Base-by-base conservation (phyloP, 2,888 invertebrate species). In the Nomada hirtipes region DNA sequence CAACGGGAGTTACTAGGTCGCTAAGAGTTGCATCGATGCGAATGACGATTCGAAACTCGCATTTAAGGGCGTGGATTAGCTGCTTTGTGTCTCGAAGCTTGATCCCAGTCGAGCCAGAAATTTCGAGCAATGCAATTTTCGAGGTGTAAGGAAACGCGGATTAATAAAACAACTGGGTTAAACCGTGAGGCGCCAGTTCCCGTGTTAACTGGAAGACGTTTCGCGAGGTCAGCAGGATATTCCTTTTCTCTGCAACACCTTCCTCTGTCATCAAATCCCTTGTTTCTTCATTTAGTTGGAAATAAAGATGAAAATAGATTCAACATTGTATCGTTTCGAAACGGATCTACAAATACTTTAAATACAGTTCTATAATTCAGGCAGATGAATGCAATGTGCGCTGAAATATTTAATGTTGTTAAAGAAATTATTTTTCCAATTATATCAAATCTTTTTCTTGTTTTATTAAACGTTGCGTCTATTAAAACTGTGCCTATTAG, bases 101-200 rank as follows among this genome's bases (percentile, higher is more conserved):
- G 67, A 64, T 79, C 52, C 42, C 60, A 23, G 76, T 76, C 72
- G 84, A 86, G 86, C 84, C 61, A 79, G 84, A 86, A 79, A 81
- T 81, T 71, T 67, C 52, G 68, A 65, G 84, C 86, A 86, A 86
- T 86, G 76, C 74, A 82, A 82, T 85, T 85, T 82, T 57, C 47
- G 36, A 68, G 73, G 74, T 77, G 72, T 57, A 83, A 78, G 86
- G 82, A 75, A 76, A 68, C 68, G 65, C 69, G 73, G 82, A 83
- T 70, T 77, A 72, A 72, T 59, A 68, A 70, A 59, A 71, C 77
- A 83, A 83, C 70, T 67, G 61, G 86, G 83, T 72, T 83, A 78
- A 80, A 74, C 77, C 77, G 69, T 61, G 71, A 65, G 52, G 61
- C 55, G 74, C 42, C 36, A 42, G 50, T 44, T 47, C 64, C 68